Percentiles rank a stretch among this genome's conserved stretches.
Conservation (phyloP, 2,888 invertebrate genomes). For the Dilophus febrilis region DNA sequence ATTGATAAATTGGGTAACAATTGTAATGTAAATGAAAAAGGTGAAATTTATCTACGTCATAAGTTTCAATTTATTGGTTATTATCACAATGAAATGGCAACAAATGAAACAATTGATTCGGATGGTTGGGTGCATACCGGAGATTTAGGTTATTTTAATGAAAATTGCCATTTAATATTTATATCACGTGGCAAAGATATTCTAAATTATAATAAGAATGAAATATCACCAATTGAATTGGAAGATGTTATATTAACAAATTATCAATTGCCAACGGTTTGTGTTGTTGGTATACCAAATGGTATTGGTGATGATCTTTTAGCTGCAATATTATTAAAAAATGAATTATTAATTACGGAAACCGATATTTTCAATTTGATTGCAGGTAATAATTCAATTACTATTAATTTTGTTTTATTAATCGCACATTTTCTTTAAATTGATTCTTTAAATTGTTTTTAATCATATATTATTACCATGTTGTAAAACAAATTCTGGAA, state of each 20-base stretch:
- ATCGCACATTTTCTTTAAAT: too few relatives aligned
- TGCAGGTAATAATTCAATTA: too few relatives aligned
- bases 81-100: constrained; percentile 48
- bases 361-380: constrained; percentile 39
- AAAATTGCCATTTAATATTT: constrained; percentile 58
- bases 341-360: constrained; percentile 36
- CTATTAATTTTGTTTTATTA: too few relatives aligned
- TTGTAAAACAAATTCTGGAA: too few relatives aligned
- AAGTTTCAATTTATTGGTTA: too few relatives aligned
- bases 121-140: constrained; percentile 68
- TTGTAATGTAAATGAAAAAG: too few relatives aligned
- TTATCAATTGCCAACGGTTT: constrained; percentile 54
- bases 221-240: constrained; percentile 77
- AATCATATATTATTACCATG: too few relatives aligned
- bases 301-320: constrained; percentile 58
- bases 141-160: constrained; percentile 68
- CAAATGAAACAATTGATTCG: constrained; percentile 42
- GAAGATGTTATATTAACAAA: constrained; percentile 61
- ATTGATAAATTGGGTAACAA: too few relatives aligned
- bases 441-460: too few relatives aligned
- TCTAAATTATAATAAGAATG: constrained; percentile 77
- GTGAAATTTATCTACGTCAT: too few relatives aligned
- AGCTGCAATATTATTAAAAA: constrained; percentile 52
- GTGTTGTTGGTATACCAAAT: constrained; percentile 63
- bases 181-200: constrained; percentile 77